Evolutionary conservation across 2,113 vertebrate species (phyloP), one percentile per base, ranked within the genome.

Genomic region (Corynorhinus townsendii): DNA sequence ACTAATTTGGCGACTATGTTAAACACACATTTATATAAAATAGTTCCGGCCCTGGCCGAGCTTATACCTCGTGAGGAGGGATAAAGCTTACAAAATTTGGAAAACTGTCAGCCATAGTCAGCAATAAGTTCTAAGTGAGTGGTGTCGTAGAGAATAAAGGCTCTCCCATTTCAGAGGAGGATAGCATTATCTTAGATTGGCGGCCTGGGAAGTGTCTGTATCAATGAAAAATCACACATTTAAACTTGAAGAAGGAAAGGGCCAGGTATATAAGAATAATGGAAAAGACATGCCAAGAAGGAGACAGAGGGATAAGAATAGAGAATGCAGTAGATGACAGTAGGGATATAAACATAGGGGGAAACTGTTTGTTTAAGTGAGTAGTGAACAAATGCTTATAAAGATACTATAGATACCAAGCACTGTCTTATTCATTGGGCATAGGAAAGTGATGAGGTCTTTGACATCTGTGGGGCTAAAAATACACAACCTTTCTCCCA

Each of bases 1-100:
- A 96, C 93, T 96, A 96, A 96, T 97, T 97, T 97, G 96, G 96
- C 33, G 72, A 97, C 92, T 97, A 94, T 96, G 96, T 96, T 95
- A 97, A 97, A 94, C 90, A 94, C 54, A 95, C 68, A 90, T 93
- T 95, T 97, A 90, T 93, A 96, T 97, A 96, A 97, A 97, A 95
- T 85, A 96, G 93, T 96, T 97, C 95, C 52, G 56, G 95, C 59
- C 88, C 95, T 94, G 35, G 77, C 95, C 85, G 87, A 92, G 81
- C 72, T 96, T 93, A n/a, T 90, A 96, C 94, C 81, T 35, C 68
- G 52, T 30, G 59, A 86, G 89, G 52, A 81, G 66, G 89, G 11
- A 66, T 71, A 87, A 87, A 35, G 33, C 80, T 94, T 73, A 62
- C 3, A 56, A 73, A 93, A 76, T 75, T 94, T 92, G 96, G 95